These are phyloP conservation scores for Sebastes umbrosus DNA, from an alignment of 2,797 vertebrate species.

Conservation along the genomic window DNA sequence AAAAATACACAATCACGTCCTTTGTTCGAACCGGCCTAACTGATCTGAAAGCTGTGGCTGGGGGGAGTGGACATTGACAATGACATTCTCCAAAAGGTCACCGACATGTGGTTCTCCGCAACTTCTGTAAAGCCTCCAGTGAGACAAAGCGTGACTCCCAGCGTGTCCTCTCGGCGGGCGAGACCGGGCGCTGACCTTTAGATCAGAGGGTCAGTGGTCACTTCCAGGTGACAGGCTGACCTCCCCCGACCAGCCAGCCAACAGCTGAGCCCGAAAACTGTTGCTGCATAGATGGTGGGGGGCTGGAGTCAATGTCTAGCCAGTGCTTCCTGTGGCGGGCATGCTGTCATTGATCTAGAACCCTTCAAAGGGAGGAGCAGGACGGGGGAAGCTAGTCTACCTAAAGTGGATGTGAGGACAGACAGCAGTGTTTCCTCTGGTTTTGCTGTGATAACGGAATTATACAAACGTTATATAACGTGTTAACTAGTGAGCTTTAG, in stretches of 20 bases:
- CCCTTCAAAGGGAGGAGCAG: slow-evolving; percentile 43
- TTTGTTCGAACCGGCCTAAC: too few species aligned
- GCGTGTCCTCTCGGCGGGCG: slow-evolving; percentile 22
- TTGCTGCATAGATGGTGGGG: not conserved
- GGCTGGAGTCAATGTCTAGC: slow-evolving; percentile 10
- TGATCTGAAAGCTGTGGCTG: not conserved
- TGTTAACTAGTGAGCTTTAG: not conserved
- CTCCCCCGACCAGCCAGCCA: not conserved
- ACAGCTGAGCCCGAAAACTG: not conserved
- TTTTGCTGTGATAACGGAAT: not conserved
- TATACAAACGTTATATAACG: not conserved
- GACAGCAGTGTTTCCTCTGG: not conserved
- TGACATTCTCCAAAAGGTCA: slow-evolving; percentile 72
- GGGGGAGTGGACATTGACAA: slow-evolving; percentile 7
- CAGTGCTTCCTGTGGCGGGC: slow-evolving; percentile 5
- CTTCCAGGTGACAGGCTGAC: slow-evolving; percentile 55
- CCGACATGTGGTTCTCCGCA: slow-evolving; percentile 32
- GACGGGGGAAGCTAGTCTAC: not conserved
- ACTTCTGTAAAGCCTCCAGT: slow-evolving; percentile 36
- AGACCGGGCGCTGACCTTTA: slow-evolving; percentile 62
- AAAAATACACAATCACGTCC: too few species aligned
- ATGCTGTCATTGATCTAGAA: slow-evolving; percentile 38
- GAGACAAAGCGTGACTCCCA: slow-evolving; percentile 33
- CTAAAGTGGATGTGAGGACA: not conserved
- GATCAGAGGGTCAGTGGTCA: slow-evolving; percentile 63